These are phyloP conservation scores for Zaprionus ghesquierei DNA, from an alignment of 1,140 invertebrate genomes.

Conservation along the genomic window DNA sequence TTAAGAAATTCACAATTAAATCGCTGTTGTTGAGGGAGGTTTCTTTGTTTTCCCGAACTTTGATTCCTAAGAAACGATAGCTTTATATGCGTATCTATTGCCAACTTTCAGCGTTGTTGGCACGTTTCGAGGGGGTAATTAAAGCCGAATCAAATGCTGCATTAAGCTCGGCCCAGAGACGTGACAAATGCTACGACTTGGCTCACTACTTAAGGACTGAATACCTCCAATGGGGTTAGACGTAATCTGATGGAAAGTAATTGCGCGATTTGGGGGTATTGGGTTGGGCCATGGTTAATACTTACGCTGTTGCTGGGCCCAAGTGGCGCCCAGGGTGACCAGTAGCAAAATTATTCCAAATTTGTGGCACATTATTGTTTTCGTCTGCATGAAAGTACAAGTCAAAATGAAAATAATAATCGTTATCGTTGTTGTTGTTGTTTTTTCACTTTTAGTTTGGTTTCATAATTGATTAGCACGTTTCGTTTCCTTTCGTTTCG, in stretches of 20 bases:
- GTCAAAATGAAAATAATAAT: slow-evolving; percentile 42
- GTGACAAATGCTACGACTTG: slow-evolving; percentile 9
- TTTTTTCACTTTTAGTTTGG: slow-evolving; percentile 69
- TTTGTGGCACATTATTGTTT: slow-evolving; percentile 47
- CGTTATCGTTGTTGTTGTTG: slow-evolving; percentile 24
- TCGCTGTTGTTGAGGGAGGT: neutral
- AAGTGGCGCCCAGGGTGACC: slow-evolving; percentile 42
- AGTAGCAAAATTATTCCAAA: slow-evolving; percentile 57
- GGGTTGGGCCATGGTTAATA: slow-evolving; percentile 22
- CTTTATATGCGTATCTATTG: neutral
- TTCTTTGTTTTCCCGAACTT: neutral
- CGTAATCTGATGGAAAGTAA: slow-evolving; percentile 51
- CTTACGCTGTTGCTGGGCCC: slow-evolving; percentile 69
- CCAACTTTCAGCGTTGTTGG: slow-evolving; percentile 16
- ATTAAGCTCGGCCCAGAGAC: slow-evolving; percentile 31
- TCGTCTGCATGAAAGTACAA: slow-evolving; percentile 70
- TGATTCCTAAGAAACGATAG: slow-evolving; percentile 21
- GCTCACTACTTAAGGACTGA: slow-evolving; percentile 23
- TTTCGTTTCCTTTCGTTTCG: slow-evolving; percentile 24
- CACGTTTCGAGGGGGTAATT: slow-evolving; percentile 30
- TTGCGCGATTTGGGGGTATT: neutral
- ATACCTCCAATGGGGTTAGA: slow-evolving; percentile 19
- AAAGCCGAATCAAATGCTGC: slow-evolving; percentile 17
- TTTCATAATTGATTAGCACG: slow-evolving; percentile 79
- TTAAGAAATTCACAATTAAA: neutral